Base-by-base conservation (phyloP, 1,140 invertebrate species). In the Drosophila biarmipes region DNA sequence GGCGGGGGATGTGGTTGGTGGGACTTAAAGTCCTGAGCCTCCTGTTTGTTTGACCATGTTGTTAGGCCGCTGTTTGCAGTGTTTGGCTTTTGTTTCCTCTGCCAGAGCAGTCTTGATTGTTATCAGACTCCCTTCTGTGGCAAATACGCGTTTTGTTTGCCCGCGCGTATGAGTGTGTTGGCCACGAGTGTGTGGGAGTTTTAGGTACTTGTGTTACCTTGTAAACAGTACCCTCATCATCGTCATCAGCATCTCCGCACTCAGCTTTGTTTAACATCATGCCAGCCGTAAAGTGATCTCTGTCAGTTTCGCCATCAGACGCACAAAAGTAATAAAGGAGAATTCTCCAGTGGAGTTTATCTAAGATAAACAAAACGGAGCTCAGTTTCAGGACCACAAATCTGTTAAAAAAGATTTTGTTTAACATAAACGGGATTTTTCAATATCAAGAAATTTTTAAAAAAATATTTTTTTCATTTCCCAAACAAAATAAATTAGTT, bases 221-320 rank as follows among this genome's bases (percentile, higher is more conserved):
- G 76, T 54, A 87, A 86, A 81, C 81, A 81, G 56, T 49, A 87
- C 81, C 82, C 81, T 78, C 81, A 86, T 87, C 81, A 81, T 63
- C 82, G 54, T 80, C 62, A 62, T 85, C 76, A 80, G 54, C 78
- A 69, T 73, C 74, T 38, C 34, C 58, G 71, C 73, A 24, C 54
- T 61, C 62, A 74, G 69, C 72, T 81, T 86, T 85, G 81, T 86
- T 87, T 81, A 87, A 74, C 82, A 74, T 80, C 67, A 34, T 62
- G 46, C 59, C 80, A 79, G 42, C 55, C 73, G 77, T 78, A 62
- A 86, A 80, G 81, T 77, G 80, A 85, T 85, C 80, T 78, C 75
- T 85, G 80, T 76, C 71, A 73, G 71, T 72, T 66, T 68, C 45
- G 27, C 48, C 40, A 48, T 21, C 21, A 29, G 38, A 34, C 11